phyloP scores from a whole-genome alignment of 2,888 invertebrate genomes.

The Ariolimax columbianus region DNA sequence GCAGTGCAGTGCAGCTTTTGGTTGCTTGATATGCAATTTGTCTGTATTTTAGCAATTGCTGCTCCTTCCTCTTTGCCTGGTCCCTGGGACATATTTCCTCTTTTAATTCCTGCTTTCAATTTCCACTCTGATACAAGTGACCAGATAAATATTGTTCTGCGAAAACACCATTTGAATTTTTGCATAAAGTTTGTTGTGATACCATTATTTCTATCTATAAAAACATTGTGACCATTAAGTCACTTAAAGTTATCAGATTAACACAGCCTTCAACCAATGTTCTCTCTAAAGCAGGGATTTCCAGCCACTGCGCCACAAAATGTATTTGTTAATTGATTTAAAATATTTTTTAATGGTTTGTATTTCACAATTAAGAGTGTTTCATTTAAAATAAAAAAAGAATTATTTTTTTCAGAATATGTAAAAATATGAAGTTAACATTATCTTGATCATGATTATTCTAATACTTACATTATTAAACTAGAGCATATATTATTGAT shows the following conservation, averaged over 20 bases:
- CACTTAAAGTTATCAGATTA: background rate
- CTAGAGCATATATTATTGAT: too few species aligned
- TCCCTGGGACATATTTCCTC: background rate
- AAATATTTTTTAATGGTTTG: too few species aligned
- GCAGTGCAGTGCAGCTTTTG: constrained; percentile 42
- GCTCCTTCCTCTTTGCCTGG: background rate
- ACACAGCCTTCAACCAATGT: too few species aligned
- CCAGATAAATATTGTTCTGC: background rate
- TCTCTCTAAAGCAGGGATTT: too few species aligned
- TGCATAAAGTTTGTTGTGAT: background rate
- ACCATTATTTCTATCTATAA: background rate
- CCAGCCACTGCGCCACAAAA: too few species aligned
- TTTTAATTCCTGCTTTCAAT: background rate
- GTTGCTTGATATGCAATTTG: constrained; percentile 32
- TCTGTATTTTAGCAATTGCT: constrained; percentile 30
- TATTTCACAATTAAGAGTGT: too few species aligned
- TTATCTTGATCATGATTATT: too few species aligned
- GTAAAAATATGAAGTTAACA: too few species aligned
- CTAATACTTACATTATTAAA: too few species aligned
- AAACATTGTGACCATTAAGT: background rate
- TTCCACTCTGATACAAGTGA: background rate
- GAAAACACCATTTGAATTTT: background rate
- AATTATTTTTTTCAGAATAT: too few species aligned
- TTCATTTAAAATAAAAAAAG: too few species aligned
- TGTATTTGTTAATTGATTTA: too few species aligned